Conservation (phyloP, 2,888 invertebrate genomes). For the Dasypogon diadema region DNA sequence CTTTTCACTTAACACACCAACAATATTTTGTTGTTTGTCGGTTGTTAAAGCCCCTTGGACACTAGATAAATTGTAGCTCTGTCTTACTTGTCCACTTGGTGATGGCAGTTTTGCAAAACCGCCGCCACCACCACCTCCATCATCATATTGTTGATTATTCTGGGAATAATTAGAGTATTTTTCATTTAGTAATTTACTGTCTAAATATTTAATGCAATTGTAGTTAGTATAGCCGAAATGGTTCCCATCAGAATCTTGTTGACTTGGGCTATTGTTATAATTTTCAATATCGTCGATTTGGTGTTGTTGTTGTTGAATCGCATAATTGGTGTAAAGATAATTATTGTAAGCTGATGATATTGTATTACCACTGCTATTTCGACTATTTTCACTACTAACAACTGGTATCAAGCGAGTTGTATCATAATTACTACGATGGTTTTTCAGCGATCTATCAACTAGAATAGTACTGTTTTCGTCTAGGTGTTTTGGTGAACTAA, state of each 20-base stretch:
- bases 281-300: background rate
- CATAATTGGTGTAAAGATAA: background rate
- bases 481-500: background rate
- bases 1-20: conserved; percentile 13
- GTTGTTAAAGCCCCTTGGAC: background rate
- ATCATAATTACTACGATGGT: conserved; percentile 42
- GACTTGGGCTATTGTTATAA: conserved; percentile 4
- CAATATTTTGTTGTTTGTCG: background rate
- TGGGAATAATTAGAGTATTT: conserved; percentile 66
- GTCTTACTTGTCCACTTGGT: background rate
- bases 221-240: conserved; percentile 1
- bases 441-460: conserved; percentile 47
- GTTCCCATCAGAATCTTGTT: background rate
- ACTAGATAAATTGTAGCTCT: background rate
- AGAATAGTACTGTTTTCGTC: background rate
- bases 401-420: conserved; percentile 33
- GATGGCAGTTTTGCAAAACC: conserved; percentile 65
- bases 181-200: conserved; percentile 62
- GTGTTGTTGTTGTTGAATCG: conserved; percentile 7
- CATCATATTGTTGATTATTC: conserved; percentile 56
- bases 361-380: background rate
- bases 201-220: background rate
- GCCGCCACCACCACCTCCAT: too few species aligned
- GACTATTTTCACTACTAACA: conserved; percentile 9
- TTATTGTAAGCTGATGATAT: background rate